Percentiles rank a stretch among this genome's conserved stretches.
phyloP scores from a whole-genome alignment of 2,797 vertebrate species.

The Microchirus variegatus region DNA sequence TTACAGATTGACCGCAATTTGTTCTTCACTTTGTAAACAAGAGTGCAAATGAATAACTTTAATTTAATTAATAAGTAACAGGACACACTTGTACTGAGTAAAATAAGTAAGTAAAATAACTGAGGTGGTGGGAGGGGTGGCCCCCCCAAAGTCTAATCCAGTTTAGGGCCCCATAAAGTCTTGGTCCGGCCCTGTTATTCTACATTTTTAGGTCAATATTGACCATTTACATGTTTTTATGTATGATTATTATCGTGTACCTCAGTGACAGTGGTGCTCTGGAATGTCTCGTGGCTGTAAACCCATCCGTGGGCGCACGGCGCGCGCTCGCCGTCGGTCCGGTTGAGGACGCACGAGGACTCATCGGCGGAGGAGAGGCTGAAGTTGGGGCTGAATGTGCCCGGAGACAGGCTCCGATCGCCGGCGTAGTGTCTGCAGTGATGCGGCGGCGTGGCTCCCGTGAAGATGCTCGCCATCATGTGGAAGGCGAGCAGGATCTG shows the following conservation, averaged over 20 bases:
- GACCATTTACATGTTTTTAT: background rate
- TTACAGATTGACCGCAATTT: no score
- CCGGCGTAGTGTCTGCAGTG: conserved; percentile 57
- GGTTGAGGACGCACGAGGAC: conserved; percentile 53
- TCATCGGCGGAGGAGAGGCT: conserved; percentile 52
- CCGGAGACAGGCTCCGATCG: conserved; percentile 22
- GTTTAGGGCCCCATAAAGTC: no score
- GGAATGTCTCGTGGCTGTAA: conserved; percentile 72
- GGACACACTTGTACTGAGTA: no score
- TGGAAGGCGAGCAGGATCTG: conserved; percentile 79
- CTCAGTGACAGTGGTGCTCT: conserved; percentile 78
- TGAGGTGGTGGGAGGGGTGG: no score
- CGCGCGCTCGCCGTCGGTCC: conserved; percentile 33
- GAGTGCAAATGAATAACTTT: background rate
- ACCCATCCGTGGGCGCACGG: conserved; percentile 72
- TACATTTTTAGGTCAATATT: no score
- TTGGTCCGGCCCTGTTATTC: no score
- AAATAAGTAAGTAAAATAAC: no score
- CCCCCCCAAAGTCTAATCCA: no score
- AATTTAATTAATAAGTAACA: background rate
- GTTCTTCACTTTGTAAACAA: no score
- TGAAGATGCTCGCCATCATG: conserved; percentile 82
- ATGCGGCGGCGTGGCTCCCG: conserved; percentile 72
- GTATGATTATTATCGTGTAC: conserved; percentile 37
- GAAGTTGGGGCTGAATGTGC: conserved; percentile 43